Percentiles rank a stretch among this genome's conserved stretches.
Conservation (phyloP, 2,797 vertebrate genomes). For the Nothura maculosa region DNA sequence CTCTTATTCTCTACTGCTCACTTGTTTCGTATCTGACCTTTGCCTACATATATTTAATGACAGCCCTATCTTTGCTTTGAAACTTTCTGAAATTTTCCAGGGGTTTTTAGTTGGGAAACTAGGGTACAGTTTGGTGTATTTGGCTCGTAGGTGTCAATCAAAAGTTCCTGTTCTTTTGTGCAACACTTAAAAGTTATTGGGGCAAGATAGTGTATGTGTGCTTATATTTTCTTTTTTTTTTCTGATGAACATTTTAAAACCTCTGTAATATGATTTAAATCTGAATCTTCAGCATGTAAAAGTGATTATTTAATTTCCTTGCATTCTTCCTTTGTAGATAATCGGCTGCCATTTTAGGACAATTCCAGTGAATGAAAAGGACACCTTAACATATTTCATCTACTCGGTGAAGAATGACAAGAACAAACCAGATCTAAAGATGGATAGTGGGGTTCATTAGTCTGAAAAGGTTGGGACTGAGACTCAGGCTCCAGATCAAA, state of each 20-base stretch:
- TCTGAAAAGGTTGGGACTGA: conserved; percentile 62
- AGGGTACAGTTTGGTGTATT: background rate
- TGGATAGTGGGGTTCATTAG: conserved; percentile 85
- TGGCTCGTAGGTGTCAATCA: background rate
- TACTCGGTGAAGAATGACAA: conserved; percentile 89
- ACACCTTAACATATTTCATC: conserved; percentile 89
- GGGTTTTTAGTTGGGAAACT: background rate
- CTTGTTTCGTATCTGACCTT: background rate
- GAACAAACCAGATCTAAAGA: conserved; percentile 85
- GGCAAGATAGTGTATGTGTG: background rate
- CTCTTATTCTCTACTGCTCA: too few species aligned
- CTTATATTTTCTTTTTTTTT: background rate
- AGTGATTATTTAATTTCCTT: conserved; percentile 49
- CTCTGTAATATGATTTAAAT: background rate
- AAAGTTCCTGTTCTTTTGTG: background rate
- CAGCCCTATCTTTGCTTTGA: background rate
- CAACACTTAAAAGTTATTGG: background rate
- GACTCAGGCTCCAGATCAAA: conserved; percentile 57
- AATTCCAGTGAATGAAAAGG: conserved; percentile 89
- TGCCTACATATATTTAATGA: background rate
- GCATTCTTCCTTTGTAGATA: conserved; percentile 79
- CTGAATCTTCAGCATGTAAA: background rate
- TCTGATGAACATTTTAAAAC: background rate
- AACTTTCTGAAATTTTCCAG: background rate
- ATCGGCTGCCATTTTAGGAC: conserved; percentile 89